Percentiles rank a stretch among this genome's conserved stretches.
These are phyloP conservation scores for Darevskia nairensis DNA, from an alignment of 2,797 vertebrate genomes.

Conservation along the genomic window DNA sequence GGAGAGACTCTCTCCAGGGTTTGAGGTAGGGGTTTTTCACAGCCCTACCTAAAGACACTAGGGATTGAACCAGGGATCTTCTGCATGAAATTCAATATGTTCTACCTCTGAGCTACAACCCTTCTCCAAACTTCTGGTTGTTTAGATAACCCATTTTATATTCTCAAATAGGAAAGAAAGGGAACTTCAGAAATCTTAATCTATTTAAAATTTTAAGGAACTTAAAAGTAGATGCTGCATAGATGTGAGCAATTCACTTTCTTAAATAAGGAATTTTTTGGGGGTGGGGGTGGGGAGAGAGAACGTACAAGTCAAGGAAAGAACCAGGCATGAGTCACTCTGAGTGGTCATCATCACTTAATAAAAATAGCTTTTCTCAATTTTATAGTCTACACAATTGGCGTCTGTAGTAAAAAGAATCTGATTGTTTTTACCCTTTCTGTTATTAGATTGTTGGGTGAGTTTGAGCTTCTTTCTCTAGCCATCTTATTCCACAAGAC, in stretches of 20 bases:
- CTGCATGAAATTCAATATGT: too few relatives aligned
- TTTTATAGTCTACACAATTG: conserved; percentile 53
- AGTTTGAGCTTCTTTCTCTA: conserved; percentile 40
- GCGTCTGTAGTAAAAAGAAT: conserved; percentile 29
- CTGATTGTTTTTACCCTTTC: background rate
- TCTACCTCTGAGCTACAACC: too few relatives aligned
- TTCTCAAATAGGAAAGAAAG: background rate
- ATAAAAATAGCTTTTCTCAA: conserved; percentile 65
- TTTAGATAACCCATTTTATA: background rate
- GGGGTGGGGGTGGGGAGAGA: background rate
- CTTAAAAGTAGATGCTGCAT: background rate
- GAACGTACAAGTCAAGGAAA: background rate
- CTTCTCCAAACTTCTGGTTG: background rate
- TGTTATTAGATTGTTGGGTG: conserved; percentile 31
- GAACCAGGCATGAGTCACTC: conserved; percentile 36
- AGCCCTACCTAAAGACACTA: too few relatives aligned
- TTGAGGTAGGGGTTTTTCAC: too few relatives aligned
- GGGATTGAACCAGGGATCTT: too few relatives aligned
- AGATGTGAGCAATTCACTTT: conserved; percentile 8
- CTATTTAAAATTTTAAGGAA: background rate
- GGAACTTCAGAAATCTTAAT: background rate
- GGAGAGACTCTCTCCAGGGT: too few relatives aligned
- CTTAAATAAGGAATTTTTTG: conserved; percentile 4
- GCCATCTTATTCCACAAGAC: conserved; percentile 28
- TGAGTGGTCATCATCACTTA: conserved; percentile 42